Base-by-base conservation (phyloP, 2,888 invertebrate species). In the Kuschelorhynchus macadamiae region DNA sequence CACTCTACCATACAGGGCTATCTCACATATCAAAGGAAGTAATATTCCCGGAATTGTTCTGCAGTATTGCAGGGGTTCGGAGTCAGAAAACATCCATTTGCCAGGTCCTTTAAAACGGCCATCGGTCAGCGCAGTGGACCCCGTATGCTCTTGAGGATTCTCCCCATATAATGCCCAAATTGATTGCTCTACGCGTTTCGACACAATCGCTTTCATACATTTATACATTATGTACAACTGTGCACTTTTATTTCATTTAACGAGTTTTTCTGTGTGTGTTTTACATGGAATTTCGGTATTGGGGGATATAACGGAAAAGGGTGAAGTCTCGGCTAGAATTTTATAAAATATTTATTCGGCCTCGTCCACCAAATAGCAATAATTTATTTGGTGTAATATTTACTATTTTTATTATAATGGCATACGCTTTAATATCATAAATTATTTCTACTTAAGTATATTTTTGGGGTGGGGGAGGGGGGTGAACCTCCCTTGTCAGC, bases 11-110 rank as follows among this genome's bases (percentile, higher is more conserved):
- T 36, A 36, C 36, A 12, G 2, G 11, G 79, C 80, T 75, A 80
- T 81, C 81, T 82, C 81, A 78, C 81, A 82, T 82, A 82, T 82
- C 82, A 83, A 83, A 83, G 83, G 81, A 81, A 80, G 82, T 80
- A 82, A 83, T 83, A 83, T 83, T 83, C 80, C 79, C 77, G 78
- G 80, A 82, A 81, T 79, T 60, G 60, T 44, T 57, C 66, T 53
- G 53, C 60, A 42, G 42, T 65, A 65, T 56, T 77, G 80, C 76
- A 73, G 71, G 62, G 53, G 79, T 80, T 77, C 80, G 77, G 77
- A 64, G 44, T 65, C 77, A 76, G 76, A 78, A 79, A 81, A 81
- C 80, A 67, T 81, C 82, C 80, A 82, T 83, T 82, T 82, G 79
- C 80, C 77, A 78, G 79, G 79, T 80, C 80, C 81, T 83, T 82